These are phyloP conservation scores for Phymatocera aterrima DNA, from an alignment of 2,888 invertebrate genomes.

Conservation along the genomic window DNA sequence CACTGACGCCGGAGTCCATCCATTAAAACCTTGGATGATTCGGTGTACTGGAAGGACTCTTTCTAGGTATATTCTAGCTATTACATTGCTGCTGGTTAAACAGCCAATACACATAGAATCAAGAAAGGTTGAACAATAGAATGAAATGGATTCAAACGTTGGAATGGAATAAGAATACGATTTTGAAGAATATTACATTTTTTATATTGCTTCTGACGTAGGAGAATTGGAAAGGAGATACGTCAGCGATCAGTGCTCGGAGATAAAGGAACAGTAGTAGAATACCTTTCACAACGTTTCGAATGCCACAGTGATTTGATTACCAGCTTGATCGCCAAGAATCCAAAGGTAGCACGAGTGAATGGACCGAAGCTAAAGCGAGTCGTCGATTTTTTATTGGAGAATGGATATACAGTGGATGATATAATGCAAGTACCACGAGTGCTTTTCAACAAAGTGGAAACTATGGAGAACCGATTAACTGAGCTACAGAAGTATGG, in stretches of 20 bases:
- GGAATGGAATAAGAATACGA: neutral
- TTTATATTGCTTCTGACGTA: conserved; percentile 54
- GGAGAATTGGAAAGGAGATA: conserved; percentile 68
- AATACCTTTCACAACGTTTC: conserved; percentile 73
- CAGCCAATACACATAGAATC: neutral
- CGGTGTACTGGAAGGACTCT: conserved; percentile 78
- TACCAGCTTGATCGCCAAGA: conserved; percentile 66
- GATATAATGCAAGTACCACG: conserved; percentile 73
- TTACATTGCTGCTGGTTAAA: conserved; percentile 47
- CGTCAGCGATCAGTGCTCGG: conserved; percentile 72
- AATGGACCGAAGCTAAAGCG: conserved; percentile 73
- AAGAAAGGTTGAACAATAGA: neutral
- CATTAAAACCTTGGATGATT: conserved; percentile 82
- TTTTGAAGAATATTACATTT: neutral
- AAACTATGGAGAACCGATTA: conserved; percentile 71
- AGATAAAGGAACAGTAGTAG: conserved; percentile 65
- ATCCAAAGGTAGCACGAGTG: conserved; percentile 72
- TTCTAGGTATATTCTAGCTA: conserved; percentile 76
- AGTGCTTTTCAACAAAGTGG: conserved; percentile 73
- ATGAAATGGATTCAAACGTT: neutral
- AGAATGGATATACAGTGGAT: conserved; percentile 70
- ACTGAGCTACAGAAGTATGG: conserved; percentile 63
- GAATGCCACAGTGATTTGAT: conserved; percentile 67
- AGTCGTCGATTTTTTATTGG: conserved; percentile 72
- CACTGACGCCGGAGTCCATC: conserved; percentile 75